Percentiles rank a stretch among this genome's conserved stretches.
phyloP scores from a whole-genome alignment of 1,140 invertebrate genomes.

The Steinernema feltiae region DNA sequence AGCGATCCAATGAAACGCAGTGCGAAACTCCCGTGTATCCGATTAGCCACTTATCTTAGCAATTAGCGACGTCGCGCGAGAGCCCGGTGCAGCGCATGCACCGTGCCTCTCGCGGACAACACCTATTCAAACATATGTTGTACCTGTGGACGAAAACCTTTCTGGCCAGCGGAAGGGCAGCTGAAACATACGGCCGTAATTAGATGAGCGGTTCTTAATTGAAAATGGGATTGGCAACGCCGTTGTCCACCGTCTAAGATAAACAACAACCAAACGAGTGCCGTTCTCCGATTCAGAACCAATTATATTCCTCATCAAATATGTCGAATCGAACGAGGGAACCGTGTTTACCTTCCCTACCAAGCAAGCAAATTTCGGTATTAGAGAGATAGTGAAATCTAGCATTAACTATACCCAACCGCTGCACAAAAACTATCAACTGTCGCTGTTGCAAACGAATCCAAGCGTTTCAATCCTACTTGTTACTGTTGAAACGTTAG shows the following conservation, averaged over 20 bases:
- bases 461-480: no score
- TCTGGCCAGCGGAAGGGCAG: conserved; percentile 7
- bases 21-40: background rate
- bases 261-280: background rate
- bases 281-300: background rate
- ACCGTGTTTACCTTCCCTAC: no score
- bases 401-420: no score
- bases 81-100: background rate
- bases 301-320: background rate
- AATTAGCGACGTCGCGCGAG: background rate
- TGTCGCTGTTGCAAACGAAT: no score
- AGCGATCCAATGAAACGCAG: background rate
- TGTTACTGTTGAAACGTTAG: no score
- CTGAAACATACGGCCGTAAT: conserved; percentile 9
- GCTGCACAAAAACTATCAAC: no score
- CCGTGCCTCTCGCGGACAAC: background rate
- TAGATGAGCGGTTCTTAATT: conserved; percentile 11
- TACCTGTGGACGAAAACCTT: background rate
- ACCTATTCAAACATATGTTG: conserved; percentile 11
- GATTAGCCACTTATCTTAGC: conserved; percentile 10
- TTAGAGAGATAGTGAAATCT: no score
- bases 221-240: background rate
- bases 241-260: background rate
- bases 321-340: no score
- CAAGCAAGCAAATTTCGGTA: no score